Base-by-base conservation (phyloP, 2,113 vertebrate genomes). In the Uria lomvia region DNA sequence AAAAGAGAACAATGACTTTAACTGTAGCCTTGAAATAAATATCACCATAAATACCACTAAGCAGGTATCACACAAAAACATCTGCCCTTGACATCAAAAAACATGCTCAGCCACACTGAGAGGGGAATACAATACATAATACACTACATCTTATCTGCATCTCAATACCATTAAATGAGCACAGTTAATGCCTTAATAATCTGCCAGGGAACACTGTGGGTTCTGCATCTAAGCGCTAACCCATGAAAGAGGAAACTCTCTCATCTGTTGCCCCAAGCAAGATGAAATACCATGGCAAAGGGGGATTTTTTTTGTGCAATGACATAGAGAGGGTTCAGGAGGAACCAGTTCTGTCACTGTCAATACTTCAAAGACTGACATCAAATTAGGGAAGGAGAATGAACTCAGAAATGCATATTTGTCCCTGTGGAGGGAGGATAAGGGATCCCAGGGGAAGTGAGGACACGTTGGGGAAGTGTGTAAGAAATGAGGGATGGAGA, bases 101-200 rank as follows among this genome's bases (percentile, higher is more conserved):
- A 20, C 42, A 70, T 47, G 84, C 80, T 87, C 80, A 92, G 65
- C 56, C 53, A 59, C 91, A 60, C 29, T 23, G 81, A 73, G 45
- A 34, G 43, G 36, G 49, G 66, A 66, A 34, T 45, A 89, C 56
- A 95, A 67, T 45, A 17, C 76, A 71, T 73, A 91, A 88, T 73
- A 67, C 77, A 90, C 70, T 68, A 8, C 80, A 63, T 81, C 77
- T 94, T 94, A 94, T 96, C 93, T 93, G 88, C 88, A 96, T 90
- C 87, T 97, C 92, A 96, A 50, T 94, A 36, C 84, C 73, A 71
- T 92, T 86, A 95, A 92, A 92, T 86, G 59, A 91, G 91, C 71
- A 67, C 53, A 50, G 92, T 79, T 95, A 92, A 92, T 95, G 91
- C 95, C 95, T 94, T 91, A 91, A 90, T 97, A 94, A 95, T 80